phyloP scores from a whole-genome alignment of 1,140 invertebrate genomes.

The Pinna nobilis region DNA sequence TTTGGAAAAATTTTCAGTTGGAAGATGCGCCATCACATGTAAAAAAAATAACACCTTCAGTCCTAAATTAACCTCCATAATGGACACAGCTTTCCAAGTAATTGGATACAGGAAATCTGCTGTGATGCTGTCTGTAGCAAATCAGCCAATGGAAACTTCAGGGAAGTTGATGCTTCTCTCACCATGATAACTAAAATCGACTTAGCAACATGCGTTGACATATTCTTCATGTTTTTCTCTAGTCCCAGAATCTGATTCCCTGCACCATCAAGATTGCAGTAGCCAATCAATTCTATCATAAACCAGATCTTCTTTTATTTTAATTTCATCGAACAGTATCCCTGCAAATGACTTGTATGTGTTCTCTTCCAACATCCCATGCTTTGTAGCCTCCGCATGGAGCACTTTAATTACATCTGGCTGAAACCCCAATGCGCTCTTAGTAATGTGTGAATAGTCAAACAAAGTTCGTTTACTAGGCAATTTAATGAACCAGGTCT shows the following conservation, averaged over 20 bases:
- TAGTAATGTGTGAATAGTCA: slow-evolving; percentile 44
- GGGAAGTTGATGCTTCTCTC: slow-evolving; percentile 17
- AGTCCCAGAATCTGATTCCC: neutral
- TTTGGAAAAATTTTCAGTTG: slow-evolving; percentile 42
- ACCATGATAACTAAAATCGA: slow-evolving; percentile 45
- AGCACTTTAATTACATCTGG: slow-evolving; percentile 26
- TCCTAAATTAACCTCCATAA: slow-evolving; percentile 14
- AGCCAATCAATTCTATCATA: slow-evolving; percentile 43
- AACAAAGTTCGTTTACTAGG: slow-evolving; percentile 40
- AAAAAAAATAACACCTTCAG: slow-evolving; percentile 33
- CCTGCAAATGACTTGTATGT: slow-evolving; percentile 24
- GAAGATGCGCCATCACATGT: slow-evolving; percentile 48
- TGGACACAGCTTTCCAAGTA: slow-evolving; percentile 37
- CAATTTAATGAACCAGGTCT: slow-evolving; percentile 41
- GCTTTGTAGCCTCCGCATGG: slow-evolving; percentile 33
- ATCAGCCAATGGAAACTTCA: slow-evolving; percentile 19
- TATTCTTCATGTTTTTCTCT: slow-evolving; percentile 27
- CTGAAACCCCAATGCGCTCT: slow-evolving; percentile 35
- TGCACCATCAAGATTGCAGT: neutral
- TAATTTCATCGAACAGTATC: slow-evolving; percentile 50
- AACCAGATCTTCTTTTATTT: slow-evolving; percentile 42
- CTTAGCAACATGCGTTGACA: slow-evolving; percentile 34
- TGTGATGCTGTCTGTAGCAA: slow-evolving; percentile 38
- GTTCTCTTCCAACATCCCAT: slow-evolving; percentile 1
- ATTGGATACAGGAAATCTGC: slow-evolving; percentile 41